Base-by-base conservation (phyloP, 2,113 vertebrate species). In the Balaeniceps rex region DNA sequence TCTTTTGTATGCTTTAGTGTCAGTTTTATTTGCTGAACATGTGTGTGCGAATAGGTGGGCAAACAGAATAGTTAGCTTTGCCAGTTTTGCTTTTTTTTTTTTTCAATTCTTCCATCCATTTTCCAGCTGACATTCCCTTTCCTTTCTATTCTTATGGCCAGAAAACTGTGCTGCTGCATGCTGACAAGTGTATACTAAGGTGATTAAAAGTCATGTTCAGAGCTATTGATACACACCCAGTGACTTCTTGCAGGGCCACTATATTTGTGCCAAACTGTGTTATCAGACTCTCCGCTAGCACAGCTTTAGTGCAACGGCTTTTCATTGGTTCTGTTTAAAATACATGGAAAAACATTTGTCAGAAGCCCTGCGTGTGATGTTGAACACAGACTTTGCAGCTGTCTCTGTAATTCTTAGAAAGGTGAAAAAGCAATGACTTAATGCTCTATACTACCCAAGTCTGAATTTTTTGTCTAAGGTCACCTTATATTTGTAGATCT, bases 401-500 rank as follows among this genome's bases (percentile, higher is more conserved):
- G 70, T 75, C 88, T 94, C 70, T 84, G 33, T 88, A 88, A 71
- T 90, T 90, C 74, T 78, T 76, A 83, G 55, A 85, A 88, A 94
- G 86, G 68, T 95, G 84, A 90, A 94, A 91, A 92, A 90, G 54
- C 40, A 93, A 69, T 92, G 75, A 75, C 87, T 91, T 93, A 79
- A 92, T 4, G 2, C 55, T 71, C 46, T 61, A 11, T 90, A 83
- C 65, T 31, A 88, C 49, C 42, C 57, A 81, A 77, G 71, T 69
- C 89, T 94, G 51, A 47, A 9, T 94, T 87, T 66, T 91, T 94
- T 78, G 31, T 85, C 83, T 97, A 95, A 96, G 96, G 96, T 97
- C 97, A 96, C 95, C 93, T 97, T 96, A 91, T 95, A 93, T 95
- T 96, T 97, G 86, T 94, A 93, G 88, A 95, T 88, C 83, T 69